These are phyloP conservation scores for Lethocerus indicus DNA, from an alignment of 1,140 invertebrate genomes.

Conservation along the genomic window DNA sequence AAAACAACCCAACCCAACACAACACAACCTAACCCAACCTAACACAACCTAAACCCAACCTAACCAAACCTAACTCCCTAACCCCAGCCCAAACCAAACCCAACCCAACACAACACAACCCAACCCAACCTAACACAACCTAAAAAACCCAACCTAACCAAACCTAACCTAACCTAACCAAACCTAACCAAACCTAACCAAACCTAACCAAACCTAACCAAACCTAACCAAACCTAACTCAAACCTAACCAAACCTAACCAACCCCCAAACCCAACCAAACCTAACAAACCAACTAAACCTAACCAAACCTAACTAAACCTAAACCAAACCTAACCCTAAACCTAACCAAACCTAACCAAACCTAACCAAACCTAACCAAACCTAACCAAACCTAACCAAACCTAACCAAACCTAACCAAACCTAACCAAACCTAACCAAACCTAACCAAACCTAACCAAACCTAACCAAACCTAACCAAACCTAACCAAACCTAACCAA, in stretches of 20 bases:
- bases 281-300: too few relatives aligned
- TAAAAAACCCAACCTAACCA: constrained; percentile 19
- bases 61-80: constrained; percentile 19
- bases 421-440: constrained; percentile 12
- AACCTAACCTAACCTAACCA: constrained; percentile 19
- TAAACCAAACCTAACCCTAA: constrained; percentile 10
- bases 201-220: constrained; percentile 18
- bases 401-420: constrained; percentile 17
- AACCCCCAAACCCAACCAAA: too few relatives aligned
- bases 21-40: constrained; percentile 22
- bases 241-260: constrained; percentile 13
- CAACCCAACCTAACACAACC: constrained; percentile 19
- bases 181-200: constrained; percentile 17
- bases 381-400: constrained; percentile 18
- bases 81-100: constrained; percentile 18
- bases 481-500: constrained; percentile 18
- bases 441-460: constrained; percentile 13
- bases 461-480: constrained; percentile 16
- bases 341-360: constrained; percentile 20
- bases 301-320: constrained; percentile 16
- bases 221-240: constrained; percentile 13
- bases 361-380: constrained; percentile 17
- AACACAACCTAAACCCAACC: constrained; percentile 21
- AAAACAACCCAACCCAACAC: constrained; percentile 16
- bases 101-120: constrained; percentile 19